A percentile compares a stretch with the other conserved stretches of the same genome.
Evolutionary conservation across 2,888 invertebrate species (phyloP).

Genomic region (Pheosia tremula): DNA sequence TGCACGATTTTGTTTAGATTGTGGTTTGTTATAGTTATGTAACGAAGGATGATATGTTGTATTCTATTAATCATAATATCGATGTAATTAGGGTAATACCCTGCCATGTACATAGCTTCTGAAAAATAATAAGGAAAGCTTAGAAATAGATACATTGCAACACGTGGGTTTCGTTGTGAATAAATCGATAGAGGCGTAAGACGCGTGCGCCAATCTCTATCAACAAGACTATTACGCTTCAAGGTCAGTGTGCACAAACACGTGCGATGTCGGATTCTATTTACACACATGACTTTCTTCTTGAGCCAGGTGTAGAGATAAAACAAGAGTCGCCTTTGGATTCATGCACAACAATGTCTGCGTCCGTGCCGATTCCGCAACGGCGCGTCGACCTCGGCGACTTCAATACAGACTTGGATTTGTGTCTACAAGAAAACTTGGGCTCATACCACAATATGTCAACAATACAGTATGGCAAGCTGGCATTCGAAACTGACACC

Average conservation of each 20-base stretch:
- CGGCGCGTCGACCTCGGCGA: slow-evolving; percentile 78
- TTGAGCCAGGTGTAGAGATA: slow-evolving; percentile 85
- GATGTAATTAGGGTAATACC: no score
- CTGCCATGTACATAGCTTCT: no score
- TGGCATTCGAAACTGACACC: slow-evolving; percentile 71
- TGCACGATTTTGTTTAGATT: slow-evolving; percentile 59
- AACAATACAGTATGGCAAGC: slow-evolving; percentile 69
- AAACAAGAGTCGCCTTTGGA: slow-evolving; percentile 86
- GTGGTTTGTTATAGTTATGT: slow-evolving; percentile 72
- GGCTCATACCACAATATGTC: slow-evolving; percentile 72
- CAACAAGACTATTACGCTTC: slow-evolving; percentile 78
- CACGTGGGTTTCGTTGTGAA: slow-evolving; percentile 77
- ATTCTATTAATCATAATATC: neutral
- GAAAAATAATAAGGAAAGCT: no score
- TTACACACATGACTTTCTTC: slow-evolving; percentile 86
- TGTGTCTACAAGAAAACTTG: slow-evolving; percentile 78
- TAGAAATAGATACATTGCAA: slow-evolving; percentile 39
- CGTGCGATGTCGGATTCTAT: slow-evolving; percentile 87
- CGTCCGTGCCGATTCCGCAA: slow-evolving; percentile 87
- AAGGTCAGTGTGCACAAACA: slow-evolving; percentile 80
- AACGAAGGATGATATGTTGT: slow-evolving; percentile 59
- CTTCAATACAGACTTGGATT: slow-evolving; percentile 83
- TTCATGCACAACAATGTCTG: slow-evolving; percentile 70
- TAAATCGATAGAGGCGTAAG: slow-evolving; percentile 78
- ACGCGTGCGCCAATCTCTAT: slow-evolving; percentile 81